Percentiles rank a stretch among this genome's conserved stretches.
These are phyloP conservation scores for Lineus longissimus DNA, from an alignment of 1,140 invertebrate species.

Conservation along the genomic window DNA sequence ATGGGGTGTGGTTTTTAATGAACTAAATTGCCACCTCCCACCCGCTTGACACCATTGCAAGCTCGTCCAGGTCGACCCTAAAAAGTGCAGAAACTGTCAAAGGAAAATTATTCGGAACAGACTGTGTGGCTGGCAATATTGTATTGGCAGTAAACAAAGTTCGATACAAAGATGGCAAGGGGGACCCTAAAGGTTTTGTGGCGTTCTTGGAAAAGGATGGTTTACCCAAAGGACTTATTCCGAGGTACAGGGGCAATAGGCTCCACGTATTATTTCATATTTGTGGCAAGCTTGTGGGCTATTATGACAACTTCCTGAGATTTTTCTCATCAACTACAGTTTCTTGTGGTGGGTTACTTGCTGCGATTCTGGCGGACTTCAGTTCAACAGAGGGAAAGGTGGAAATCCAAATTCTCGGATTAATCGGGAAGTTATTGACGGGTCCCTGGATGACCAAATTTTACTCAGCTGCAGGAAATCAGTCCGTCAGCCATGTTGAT, in stretches of 20 bases:
- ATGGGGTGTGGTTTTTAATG: background rate
- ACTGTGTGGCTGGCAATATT: slow-evolving; percentile 14
- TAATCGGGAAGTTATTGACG: background rate
- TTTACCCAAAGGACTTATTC: slow-evolving; percentile 8
- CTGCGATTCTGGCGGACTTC: background rate
- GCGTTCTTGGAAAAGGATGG: slow-evolving; percentile 4
- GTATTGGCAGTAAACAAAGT: slow-evolving; percentile 19
- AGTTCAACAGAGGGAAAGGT: background rate
- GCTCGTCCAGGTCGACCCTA: background rate
- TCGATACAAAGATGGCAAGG: slow-evolving; percentile 19
- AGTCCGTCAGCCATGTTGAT: too few species aligned
- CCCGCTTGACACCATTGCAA: slow-evolving; percentile 12
- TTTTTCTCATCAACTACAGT: background rate
- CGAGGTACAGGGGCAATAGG: slow-evolving; percentile 16
- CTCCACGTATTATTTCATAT: slow-evolving; percentile 19
- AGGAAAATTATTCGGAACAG: slow-evolving; percentile 1
- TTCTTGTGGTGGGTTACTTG: background rate
- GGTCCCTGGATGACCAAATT: slow-evolving; percentile 1
- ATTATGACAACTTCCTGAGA: background rate
- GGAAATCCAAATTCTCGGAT: background rate
- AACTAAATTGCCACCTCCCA: slow-evolving; percentile 15
- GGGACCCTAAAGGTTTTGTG: slow-evolving; percentile 15
- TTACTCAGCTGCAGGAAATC: too few species aligned
- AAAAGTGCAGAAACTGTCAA: slow-evolving; percentile 7
- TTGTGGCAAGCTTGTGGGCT: slow-evolving; percentile 3